Base-by-base conservation (phyloP, 2,888 invertebrate genomes). In the Erebia ligea region DNA sequence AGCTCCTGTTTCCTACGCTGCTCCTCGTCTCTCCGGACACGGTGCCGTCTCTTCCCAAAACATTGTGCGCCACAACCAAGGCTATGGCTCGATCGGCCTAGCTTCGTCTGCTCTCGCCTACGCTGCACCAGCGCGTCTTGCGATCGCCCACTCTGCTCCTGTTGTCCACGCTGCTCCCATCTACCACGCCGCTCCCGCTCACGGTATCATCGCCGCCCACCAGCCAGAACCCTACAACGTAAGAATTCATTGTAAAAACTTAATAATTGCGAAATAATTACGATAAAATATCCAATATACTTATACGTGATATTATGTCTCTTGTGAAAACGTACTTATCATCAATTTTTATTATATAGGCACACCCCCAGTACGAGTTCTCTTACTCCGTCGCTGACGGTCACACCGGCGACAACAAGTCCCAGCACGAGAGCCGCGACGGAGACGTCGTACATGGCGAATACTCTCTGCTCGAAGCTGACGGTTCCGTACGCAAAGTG, bases 361-460 rank as follows among this genome's bases (percentile, higher is more conserved):
- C 90, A 3, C 90, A 92, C 79, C 93, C 94, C 54, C 91, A 93
- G 77, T 94, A 95, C 84, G 89, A 92, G 67, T 94, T 93, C 84
- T 89, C 90, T 63, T 94, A 94, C 82, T 91, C 93, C 15, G 94
- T 93, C 2, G 87, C 93, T 72, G 94, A 94, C 77, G 86, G 87
- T 8, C 94, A 94, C 78, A 94, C 94, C 67, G 94, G 94, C n/a
- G 94, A 94, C 86, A 89, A 90, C 81, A 94, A 94, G 84, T 91
- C 90, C 76, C 94, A 94, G 81, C 87, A 91, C 69, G 94, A 94
- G 84, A 81, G 87, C 76, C 89, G 93, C 71, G 93, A 94, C 82
- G 95, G 95, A 1, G 92, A 95, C 79, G 89, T 87, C 48, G 95
- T 95, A 71, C 92, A 94, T 80, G 95, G 95, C 69, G 82, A 84